These are phyloP conservation scores for Neoascia interrupta DNA, from an alignment of 2,888 invertebrate species.

Conservation along the genomic window DNA sequence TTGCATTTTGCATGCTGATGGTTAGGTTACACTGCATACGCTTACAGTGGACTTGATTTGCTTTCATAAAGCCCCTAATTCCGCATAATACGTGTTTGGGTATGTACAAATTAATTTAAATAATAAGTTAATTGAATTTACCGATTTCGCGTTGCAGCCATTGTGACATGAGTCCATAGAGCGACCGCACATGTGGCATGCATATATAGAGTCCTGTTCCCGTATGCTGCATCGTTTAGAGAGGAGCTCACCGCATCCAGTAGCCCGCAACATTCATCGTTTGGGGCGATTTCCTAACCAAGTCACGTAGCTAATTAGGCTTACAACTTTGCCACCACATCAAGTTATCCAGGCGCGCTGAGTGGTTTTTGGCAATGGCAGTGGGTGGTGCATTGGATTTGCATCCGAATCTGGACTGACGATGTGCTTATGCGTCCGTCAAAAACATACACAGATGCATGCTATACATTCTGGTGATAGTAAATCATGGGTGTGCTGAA, in stretches of 20 bases:
- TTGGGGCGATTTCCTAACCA: slow-evolving; percentile 29
- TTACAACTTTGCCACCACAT: slow-evolving; percentile 36
- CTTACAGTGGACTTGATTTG: too few species aligned
- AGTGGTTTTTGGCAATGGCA: slow-evolving; percentile 12
- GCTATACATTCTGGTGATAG: too few species aligned
- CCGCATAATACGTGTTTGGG: not conserved
- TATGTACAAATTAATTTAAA: slow-evolving; percentile 36
- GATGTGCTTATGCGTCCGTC: not conserved
- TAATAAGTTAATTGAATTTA: slow-evolving; percentile 38
- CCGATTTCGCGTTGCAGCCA: slow-evolving; percentile 11
- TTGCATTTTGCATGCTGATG: too few species aligned
- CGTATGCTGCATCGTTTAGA: not conserved
- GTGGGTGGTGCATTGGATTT: not conserved
- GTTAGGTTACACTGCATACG: too few species aligned
- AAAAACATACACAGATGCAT: not conserved
- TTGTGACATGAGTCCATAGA: slow-evolving; percentile 6
- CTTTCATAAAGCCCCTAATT: slow-evolving; percentile 15
- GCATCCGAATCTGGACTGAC: not conserved
- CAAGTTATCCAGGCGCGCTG: not conserved
- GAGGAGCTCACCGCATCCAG: slow-evolving; percentile 18
- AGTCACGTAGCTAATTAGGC: slow-evolving; percentile 66
- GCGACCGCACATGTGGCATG: not conserved
- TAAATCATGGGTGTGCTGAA: slow-evolving; percentile 25
- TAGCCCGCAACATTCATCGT: slow-evolving; percentile 29
- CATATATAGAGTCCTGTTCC: not conserved